A percentile compares a stretch with the other conserved stretches of the same genome.
Evolutionary conservation across 2,888 invertebrate species (phyloP).

Genomic region (Zygothrica quintamaculata): DNA sequence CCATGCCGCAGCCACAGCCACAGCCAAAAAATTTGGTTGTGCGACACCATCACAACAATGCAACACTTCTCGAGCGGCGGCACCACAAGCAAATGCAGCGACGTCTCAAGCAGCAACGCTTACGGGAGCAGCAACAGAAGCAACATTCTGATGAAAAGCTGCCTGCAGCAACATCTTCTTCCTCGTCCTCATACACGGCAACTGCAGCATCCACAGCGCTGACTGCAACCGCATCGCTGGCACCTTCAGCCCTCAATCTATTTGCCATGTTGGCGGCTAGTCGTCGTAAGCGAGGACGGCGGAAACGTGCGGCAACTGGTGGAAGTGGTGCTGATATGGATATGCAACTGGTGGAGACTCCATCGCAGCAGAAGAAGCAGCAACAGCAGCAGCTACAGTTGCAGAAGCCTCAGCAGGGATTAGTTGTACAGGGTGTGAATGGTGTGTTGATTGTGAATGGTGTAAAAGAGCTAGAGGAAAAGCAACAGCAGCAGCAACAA

Average conservation of each 20-base stretch:
- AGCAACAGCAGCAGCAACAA: slow-evolving; percentile 52
- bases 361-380: slow-evolving; percentile 21
- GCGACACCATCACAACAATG: slow-evolving; percentile 81
- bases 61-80: slow-evolving; percentile 57
- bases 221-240: slow-evolving; percentile 78
- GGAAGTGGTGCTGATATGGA: slow-evolving; percentile 53
- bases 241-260: slow-evolving; percentile 80
- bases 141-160: slow-evolving; percentile 46
- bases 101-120: slow-evolving; percentile 46
- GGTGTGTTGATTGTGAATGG: too few species aligned
- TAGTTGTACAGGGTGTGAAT: neutral
- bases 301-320: slow-evolving; percentile 72
- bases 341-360: slow-evolving; percentile 75
- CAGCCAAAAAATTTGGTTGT: slow-evolving; percentile 77
- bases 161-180: slow-evolving; percentile 55
- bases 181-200: slow-evolving; percentile 71
- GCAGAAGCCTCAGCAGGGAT: slow-evolving; percentile 12
- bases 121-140: slow-evolving; percentile 27
- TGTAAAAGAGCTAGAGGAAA: slow-evolving; percentile 17
- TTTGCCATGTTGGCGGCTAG: slow-evolving; percentile 82
- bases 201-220: slow-evolving; percentile 79
- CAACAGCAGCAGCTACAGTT: slow-evolving; percentile 22
- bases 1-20: slow-evolving; percentile 58
- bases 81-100: slow-evolving; percentile 53
- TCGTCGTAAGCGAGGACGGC: slow-evolving; percentile 81